Conservation (phyloP, 2,113 vertebrate genomes). For the Sigmodon hispidus region DNA sequence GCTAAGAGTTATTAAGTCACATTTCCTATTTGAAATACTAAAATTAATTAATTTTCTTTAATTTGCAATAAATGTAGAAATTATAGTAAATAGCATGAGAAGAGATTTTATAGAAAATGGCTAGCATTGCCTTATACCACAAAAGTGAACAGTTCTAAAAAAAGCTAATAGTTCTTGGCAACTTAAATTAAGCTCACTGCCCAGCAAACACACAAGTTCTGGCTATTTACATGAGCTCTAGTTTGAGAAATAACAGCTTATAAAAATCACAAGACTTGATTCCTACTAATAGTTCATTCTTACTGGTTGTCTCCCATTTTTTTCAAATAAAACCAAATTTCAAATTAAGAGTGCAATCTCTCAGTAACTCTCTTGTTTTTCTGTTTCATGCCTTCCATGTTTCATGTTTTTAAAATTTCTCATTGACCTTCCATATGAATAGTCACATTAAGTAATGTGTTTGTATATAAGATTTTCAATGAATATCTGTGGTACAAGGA, state of each 20-base stretch:
- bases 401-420: background rate
- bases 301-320: background rate
- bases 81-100: slow-evolving; percentile 22
- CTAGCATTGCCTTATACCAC: background rate
- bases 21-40: background rate
- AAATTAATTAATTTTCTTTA: slow-evolving; percentile 43
- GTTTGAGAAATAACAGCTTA: slow-evolving; percentile 38
- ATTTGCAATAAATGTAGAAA: slow-evolving; percentile 16
- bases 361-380: background rate
- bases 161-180: slow-evolving; percentile 50
- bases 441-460: background rate
- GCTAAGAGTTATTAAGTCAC: background rate
- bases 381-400: background rate
- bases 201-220: slow-evolving; percentile 22
- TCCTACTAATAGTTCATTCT: background rate
- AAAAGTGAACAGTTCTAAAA: slow-evolving; percentile 24
- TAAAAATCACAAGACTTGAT: slow-evolving; percentile 10
- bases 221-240: slow-evolving; percentile 45
- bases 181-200: background rate
- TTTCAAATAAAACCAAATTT: background rate
- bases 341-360: background rate
- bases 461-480: background rate
- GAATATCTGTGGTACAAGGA: background rate
- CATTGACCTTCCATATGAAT: background rate
- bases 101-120: background rate